phyloP scores from a whole-genome alignment of 2,888 invertebrate genomes.

The Scaeva pyrastri region DNA sequence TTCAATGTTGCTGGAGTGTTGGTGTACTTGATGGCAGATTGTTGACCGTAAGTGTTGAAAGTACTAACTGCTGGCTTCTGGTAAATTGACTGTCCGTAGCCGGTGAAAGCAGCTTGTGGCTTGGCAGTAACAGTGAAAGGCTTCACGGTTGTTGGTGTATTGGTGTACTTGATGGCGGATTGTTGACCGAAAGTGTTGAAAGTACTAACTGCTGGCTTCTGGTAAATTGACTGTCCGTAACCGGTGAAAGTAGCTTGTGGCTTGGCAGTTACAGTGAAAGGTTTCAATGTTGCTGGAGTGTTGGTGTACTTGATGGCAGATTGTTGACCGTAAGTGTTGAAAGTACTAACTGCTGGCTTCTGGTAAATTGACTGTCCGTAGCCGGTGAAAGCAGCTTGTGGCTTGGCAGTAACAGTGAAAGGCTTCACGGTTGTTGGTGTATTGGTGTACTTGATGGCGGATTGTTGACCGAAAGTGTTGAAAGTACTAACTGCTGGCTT shows the following conservation, averaged over 20 bases:
- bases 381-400: neutral
- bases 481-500: constrained; percentile 11
- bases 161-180: neutral
- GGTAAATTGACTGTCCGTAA: neutral
- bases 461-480: constrained; percentile 8
- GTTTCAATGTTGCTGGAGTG: neutral
- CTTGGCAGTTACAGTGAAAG: neutral
- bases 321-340: constrained; percentile 1
- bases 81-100: constrained; percentile 13
- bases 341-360: neutral
- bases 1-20: neutral
- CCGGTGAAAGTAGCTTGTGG: neutral
- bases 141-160: neutral
- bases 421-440: no score
- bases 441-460: neutral
- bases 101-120: constrained; percentile 8
- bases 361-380: constrained; percentile 8
- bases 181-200: neutral
- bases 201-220: constrained; percentile 1
- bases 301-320: neutral
- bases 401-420: neutral
- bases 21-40: neutral
- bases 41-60: neutral
- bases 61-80: constrained; percentile 42
- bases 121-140: neutral